A percentile compares a stretch with the other conserved stretches of the same genome.
phyloP scores from a whole-genome alignment of 2,888 invertebrate genomes.

The Orthonychiurus folsomi region DNA sequence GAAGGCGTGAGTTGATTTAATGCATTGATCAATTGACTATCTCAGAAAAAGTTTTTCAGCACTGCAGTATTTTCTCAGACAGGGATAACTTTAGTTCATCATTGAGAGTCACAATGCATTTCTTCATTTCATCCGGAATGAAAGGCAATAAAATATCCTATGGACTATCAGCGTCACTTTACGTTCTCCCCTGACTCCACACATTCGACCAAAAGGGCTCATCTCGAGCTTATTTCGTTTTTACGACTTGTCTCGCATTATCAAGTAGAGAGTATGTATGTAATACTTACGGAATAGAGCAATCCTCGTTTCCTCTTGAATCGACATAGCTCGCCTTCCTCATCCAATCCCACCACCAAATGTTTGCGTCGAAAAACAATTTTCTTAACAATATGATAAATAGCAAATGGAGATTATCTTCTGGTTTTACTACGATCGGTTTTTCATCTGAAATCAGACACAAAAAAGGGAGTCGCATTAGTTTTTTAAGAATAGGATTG shows the following conservation, averaged over 20 bases:
- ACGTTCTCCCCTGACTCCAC: not conserved
- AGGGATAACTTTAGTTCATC: constrained; percentile 29
- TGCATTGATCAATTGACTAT: not conserved
- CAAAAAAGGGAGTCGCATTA: not conserved
- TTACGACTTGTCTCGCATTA: not conserved
- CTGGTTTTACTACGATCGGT: not conserved
- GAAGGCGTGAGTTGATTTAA: not conserved
- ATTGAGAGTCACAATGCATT: constrained; percentile 13
- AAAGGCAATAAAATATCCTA: not conserved
- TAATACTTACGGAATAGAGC: too few species aligned
- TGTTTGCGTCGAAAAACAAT: not conserved
- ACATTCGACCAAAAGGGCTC: not conserved
- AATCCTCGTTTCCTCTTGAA: too few species aligned
- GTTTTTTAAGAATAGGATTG: not conserved
- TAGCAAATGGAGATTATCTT: not conserved
- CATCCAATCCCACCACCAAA: too few species aligned
- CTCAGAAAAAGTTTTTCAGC: constrained; percentile 16
- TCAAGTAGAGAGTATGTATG: too few species aligned
- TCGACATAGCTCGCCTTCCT: too few species aligned
- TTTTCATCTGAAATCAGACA: not conserved
- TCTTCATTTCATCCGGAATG: not conserved
- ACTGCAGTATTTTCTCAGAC: constrained; percentile 12
- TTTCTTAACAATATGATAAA: constrained; percentile 1
- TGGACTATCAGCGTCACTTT: not conserved
- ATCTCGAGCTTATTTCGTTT: not conserved